phyloP scores from a whole-genome alignment of 2,888 invertebrate genomes.

The Drosophila subsilvestris region DNA sequence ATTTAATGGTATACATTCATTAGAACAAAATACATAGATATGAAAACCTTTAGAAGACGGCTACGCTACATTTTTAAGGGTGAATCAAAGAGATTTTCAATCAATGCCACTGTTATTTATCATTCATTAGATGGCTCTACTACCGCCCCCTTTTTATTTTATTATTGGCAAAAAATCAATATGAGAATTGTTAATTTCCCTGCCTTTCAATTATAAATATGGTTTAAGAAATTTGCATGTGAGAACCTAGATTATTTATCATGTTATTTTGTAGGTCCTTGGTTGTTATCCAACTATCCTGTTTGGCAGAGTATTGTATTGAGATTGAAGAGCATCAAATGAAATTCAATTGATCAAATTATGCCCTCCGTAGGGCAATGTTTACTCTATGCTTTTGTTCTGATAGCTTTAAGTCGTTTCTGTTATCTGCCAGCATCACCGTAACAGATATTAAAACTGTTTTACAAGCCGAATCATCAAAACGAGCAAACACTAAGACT shows the following conservation, averaged over 20 bases:
- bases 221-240: too few relatives aligned
- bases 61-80: neutral
- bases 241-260: neutral
- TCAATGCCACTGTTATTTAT: neutral
- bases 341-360: neutral
- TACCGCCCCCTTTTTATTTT: neutral
- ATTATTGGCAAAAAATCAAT: neutral
- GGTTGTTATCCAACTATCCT: neutral
- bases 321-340: neutral
- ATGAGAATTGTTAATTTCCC: too few relatives aligned
- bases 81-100: neutral
- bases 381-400: too few relatives aligned
- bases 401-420: neutral
- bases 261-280: neutral
- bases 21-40: too few relatives aligned
- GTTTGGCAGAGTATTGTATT: too few relatives aligned
- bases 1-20: conserved; percentile 9
- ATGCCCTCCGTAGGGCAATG: too few relatives aligned
- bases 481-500: neutral
- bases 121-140: neutral
- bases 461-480: conserved; percentile 1
- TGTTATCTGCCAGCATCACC: conserved; percentile 9
- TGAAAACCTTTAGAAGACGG: too few relatives aligned
- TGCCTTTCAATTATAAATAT: neutral
- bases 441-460: too few relatives aligned